These are phyloP conservation scores for Phrixothrix hirtus DNA, from an alignment of 2,888 invertebrate species.

Conservation along the genomic window DNA sequence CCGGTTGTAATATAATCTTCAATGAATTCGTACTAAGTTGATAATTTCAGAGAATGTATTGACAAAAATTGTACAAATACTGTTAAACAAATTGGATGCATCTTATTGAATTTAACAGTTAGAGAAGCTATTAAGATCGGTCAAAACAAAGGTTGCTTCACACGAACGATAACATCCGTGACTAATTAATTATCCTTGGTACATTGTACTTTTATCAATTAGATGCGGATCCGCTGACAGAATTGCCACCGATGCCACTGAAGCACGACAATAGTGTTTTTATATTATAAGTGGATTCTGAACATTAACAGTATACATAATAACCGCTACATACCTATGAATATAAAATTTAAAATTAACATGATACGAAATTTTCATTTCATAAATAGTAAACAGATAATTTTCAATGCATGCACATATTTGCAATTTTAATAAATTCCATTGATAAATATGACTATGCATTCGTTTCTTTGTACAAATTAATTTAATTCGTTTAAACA, in stretches of 20 bases:
- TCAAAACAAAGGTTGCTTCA: slow-evolving; percentile 42
- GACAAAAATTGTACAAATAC: not conserved
- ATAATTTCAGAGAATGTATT: not conserved
- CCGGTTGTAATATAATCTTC: slow-evolving; percentile 7
- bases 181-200: slow-evolving; percentile 39
- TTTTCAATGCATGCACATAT: too few relatives aligned
- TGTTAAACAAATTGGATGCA: not conserved
- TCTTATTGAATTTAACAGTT: slow-evolving; percentile 1
- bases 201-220: slow-evolving; percentile 44
- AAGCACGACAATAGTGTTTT: slow-evolving; percentile 31
- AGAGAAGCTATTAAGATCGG: slow-evolving; percentile 13
- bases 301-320: not conserved
- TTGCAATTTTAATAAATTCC: not conserved
- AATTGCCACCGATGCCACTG: slow-evolving; percentile 40
- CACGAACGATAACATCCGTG: slow-evolving; percentile 42
- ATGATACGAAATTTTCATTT: too few relatives aligned
- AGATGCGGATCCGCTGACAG: slow-evolving; percentile 39
- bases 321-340: not conserved
- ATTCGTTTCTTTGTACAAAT: slow-evolving; percentile 26
- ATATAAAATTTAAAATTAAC: not conserved
- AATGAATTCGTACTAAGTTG: too few relatives aligned
- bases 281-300: not conserved
- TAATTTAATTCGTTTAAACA: not conserved
- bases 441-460: slow-evolving; percentile 9
- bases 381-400: too few relatives aligned